These are phyloP conservation scores for Lymantria dispar DNA, from an alignment of 2,888 invertebrate species.

Conservation along the genomic window DNA sequence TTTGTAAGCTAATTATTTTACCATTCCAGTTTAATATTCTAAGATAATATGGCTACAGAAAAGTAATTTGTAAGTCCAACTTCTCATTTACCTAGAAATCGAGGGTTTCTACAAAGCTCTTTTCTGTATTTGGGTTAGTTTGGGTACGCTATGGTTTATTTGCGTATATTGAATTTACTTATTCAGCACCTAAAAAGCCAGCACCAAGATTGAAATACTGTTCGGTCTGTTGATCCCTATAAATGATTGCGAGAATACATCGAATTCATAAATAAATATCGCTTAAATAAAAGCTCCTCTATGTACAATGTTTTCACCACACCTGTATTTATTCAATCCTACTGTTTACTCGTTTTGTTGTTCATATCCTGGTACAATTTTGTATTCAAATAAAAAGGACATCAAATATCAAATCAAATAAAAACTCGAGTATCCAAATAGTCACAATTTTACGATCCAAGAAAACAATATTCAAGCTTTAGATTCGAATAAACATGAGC, in stretches of 20 bases:
- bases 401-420: background rate
- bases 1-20: background rate
- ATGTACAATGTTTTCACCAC: no score
- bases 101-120: conserved; percentile 9
- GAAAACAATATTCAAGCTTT: background rate
- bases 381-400: background rate
- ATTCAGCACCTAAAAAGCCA: conserved; percentile 23
- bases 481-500: background rate
- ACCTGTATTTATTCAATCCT: no score
- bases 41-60: conserved; percentile 22
- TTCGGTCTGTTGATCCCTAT: conserved; percentile 14
- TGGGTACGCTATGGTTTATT: conserved; percentile 24
- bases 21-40: conserved; percentile 3
- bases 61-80: conserved; percentile 35
- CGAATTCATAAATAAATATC: conserved; percentile 8
- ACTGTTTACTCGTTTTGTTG: background rate
- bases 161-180: conserved; percentile 33
- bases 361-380: background rate
- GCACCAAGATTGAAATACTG: conserved; percentile 23
- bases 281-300: background rate
- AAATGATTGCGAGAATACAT: conserved; percentile 11
- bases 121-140: conserved; percentile 4
- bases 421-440: background rate
- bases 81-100: conserved; percentile 32
- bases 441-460: conserved; percentile 1